phyloP scores from a whole-genome alignment of 2,113 vertebrate species.

The Naja naja region DNA sequence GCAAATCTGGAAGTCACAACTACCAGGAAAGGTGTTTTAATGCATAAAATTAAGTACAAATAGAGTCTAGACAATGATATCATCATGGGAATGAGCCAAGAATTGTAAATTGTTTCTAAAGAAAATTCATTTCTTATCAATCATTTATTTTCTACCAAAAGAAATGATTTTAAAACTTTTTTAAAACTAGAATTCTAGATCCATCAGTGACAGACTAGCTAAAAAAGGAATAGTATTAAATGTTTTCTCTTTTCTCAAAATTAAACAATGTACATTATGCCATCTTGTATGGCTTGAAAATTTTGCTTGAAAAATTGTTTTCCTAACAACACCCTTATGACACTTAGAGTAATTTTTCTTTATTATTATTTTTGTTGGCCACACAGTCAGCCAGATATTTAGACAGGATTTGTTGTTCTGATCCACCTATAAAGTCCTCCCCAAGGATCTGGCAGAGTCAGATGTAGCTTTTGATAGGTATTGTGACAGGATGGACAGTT shows the following conservation, averaged over 20 bases:
- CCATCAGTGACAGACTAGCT: neutral
- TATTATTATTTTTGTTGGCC: neutral
- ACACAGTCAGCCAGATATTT: too few relatives aligned
- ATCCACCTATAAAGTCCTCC: too few relatives aligned
- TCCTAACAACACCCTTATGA: neutral
- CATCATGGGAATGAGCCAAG: neutral
- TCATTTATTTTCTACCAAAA: neutral
- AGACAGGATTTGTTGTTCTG: too few relatives aligned
- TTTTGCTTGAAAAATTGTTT: neutral
- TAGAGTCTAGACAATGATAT: slow-evolving; percentile 22
- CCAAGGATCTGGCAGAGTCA: too few relatives aligned
- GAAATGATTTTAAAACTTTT: neutral
- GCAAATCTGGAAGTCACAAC: neutral
- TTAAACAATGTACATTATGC: neutral
- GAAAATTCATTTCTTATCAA: neutral
- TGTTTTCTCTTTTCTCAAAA: neutral
- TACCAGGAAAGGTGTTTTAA: neutral
- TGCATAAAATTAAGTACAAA: neutral
- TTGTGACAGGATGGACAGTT: too few relatives aligned
- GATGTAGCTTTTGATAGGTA: too few relatives aligned
- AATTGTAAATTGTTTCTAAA: neutral
- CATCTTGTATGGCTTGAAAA: neutral
- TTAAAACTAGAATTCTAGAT: neutral
- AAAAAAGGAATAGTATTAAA: neutral
- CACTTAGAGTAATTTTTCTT: neutral